Percentiles rank a stretch among this genome's conserved stretches.
phyloP scores from a whole-genome alignment of 1,140 invertebrate species.

The Episyrphus balteatus region DNA sequence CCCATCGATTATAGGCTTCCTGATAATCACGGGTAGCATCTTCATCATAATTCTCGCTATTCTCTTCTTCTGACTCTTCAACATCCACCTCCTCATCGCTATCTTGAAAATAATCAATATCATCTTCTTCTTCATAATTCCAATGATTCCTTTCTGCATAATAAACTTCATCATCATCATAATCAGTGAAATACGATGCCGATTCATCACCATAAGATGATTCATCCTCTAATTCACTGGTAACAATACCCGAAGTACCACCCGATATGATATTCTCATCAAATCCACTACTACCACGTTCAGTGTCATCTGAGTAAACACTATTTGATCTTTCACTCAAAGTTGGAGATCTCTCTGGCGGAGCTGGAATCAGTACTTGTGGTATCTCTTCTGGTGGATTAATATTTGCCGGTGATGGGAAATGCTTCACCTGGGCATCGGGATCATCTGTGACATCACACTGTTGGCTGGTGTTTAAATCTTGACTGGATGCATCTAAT shows the following conservation, averaged over 20 bases:
- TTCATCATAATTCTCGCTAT: neutral
- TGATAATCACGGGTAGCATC: neutral
- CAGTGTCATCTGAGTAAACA: conserved; percentile 3
- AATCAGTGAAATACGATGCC: neutral
- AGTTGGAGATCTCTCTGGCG: neutral
- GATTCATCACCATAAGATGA: conserved; percentile 1
- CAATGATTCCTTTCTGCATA: neutral
- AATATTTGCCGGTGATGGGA: conserved; percentile 9
- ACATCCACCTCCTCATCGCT: neutral
- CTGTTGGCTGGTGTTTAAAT: conserved; percentile 3
- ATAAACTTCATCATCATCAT: neutral
- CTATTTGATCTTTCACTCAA: neutral
- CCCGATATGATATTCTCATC: conserved; percentile 20
- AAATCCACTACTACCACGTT: conserved; percentile 7
- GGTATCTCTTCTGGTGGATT: conserved; percentile 1
- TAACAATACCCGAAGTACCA: conserved; percentile 26
- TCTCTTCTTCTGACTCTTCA: neutral
- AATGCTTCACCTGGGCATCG: conserved; percentile 3
- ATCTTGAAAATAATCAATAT: neutral
- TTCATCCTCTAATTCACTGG: conserved; percentile 14
- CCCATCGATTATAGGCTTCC: conserved; percentile 4
- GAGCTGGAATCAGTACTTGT: neutral
- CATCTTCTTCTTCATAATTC: neutral
- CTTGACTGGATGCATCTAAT: neutral
- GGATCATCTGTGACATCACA: neutral